Evolutionary conservation across 2,797 vertebrate genomes (phyloP), one percentile per base, ranked within the genome.

Genomic region (Lycodopsis pacificus): DNA sequence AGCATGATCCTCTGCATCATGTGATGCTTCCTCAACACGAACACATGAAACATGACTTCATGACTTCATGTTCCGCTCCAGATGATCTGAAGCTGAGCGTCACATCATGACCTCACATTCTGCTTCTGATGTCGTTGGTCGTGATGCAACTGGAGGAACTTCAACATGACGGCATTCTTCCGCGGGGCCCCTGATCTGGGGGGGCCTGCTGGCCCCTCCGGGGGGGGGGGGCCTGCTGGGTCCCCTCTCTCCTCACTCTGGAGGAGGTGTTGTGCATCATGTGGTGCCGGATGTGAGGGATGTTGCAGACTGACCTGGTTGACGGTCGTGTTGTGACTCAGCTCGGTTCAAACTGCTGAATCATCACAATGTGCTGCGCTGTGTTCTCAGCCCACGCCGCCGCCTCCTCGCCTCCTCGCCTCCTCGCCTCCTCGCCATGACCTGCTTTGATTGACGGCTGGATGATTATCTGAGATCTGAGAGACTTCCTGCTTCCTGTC

Each of bases 271-370:
- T 42, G 2, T 34, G 48, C 19, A n/a, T 49, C 7, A 12, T 25
- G 22, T 53, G n/a, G 6, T 25, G 51, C 51, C 5, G 51, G 22
- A 25, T 53, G 51, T 25, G 49, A 49, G 57, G 4, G 0, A 7
- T 27, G 25, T 7, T 34, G 49, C 22, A 36, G 32, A 11, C 19
- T 36, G 57, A 62, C 59, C 59, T 62, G n/a, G 36, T 62, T 62
- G 25, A 62, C 38, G 6, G 36, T 62, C 38, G n/a, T 15, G 36
- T 62, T 62, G 36, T 62, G 59, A 42, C 59, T 62, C 54, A 56
- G 54, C 27, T 56, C 56, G 30, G 54, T 34, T 19, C 30, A 17
- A 9, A 20, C 2, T 36, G 57, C 57, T 36, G 32, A 1, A 4
- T 59, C 57, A 59, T 59, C 57, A 59, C 32, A 20, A 57, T 11